phyloP scores from a whole-genome alignment of 2,888 invertebrate species.

The Ormia ochracea region DNA sequence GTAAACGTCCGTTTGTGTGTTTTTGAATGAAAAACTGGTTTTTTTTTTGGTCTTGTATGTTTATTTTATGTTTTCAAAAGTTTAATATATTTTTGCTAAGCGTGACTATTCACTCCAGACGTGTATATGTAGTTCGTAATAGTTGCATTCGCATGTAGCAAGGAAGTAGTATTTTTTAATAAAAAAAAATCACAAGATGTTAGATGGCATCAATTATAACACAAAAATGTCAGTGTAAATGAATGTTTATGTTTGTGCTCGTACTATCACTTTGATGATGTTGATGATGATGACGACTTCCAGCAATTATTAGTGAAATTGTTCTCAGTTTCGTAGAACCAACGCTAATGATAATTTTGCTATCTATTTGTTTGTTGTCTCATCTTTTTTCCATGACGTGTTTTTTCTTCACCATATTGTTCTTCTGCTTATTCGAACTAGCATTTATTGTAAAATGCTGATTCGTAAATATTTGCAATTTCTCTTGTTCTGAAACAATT shows the following conservation, averaged over 20 bases:
- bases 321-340: conserved; percentile 10
- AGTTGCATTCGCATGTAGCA: background rate
- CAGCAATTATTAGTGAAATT: conserved; percentile 44
- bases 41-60: too few relatives aligned
- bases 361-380: conserved; percentile 41
- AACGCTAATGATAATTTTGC: conserved; percentile 58
- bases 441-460: conserved; percentile 58
- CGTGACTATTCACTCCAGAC: too few relatives aligned
- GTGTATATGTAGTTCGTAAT: background rate
- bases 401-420: too few relatives aligned
- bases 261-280: background rate
- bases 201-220: conserved; percentile 75
- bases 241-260: conserved; percentile 7
- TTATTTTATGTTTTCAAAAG: too few relatives aligned
- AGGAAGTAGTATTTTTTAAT: conserved; percentile 5
- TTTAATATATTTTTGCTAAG: too few relatives aligned
- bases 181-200: conserved; percentile 49
- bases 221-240: conserved; percentile 42
- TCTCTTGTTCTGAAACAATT: conserved; percentile 31
- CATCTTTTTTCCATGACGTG: background rate
- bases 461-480: conserved; percentile 56
- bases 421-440: conserved; percentile 1
- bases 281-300: conserved; percentile 40
- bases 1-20: too few relatives aligned
- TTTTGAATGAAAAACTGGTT: too few relatives aligned